Evolutionary conservation across 2,888 invertebrate species (phyloP), one percentile per base, ranked within the genome.

Genomic region (Eudemis profundana): DNA sequence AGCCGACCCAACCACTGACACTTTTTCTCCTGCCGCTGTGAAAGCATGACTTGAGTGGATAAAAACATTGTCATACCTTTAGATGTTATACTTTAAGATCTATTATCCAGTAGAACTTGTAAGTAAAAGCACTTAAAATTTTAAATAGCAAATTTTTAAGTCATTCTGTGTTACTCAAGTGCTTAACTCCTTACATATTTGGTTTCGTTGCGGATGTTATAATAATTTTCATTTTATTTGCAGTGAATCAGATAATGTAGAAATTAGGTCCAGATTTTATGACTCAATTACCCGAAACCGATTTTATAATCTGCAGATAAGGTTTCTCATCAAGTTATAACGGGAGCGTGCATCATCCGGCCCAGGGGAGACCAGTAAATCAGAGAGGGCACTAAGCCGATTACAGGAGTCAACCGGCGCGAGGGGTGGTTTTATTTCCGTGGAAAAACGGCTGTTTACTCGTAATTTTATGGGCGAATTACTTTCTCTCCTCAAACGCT

Each of bases 381-480:
- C 82, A 73, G 81, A 82, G 86, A 85, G 86, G 84, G 76, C 77
- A 74, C 78, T 90, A 91, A 92, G 89, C 92, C 87, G 92, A 89
- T 91, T 91, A 91, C 87, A 86, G 85, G 79, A 91, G 90, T 90
- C 90, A 89, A 85, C 84, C 82, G 80, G 78, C 79, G 78, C 76
- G 71, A 70, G 76, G 78, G 86, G 85, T 74, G 83, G 82, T 82
- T 89, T 90, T 89, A 90, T 90, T 87, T 84, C 86, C 84, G 78
- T 82, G 82, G 86, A 89, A 89, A 90, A 90, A 90, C 89, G 88
- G 84, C 89, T 90, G 91, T 90, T 90, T 90, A 88, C 86, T 84
- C 81, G 87, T 90, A 89, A 90, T 90, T 90, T 90, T 90, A 90
- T 89, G 84, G 81, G 79, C 83, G 85, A 89, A 88, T 89, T 88